Evolutionary conservation across 2,113 vertebrate genomes (phyloP).

Genomic region (Herpetotheres cachinnans): DNA sequence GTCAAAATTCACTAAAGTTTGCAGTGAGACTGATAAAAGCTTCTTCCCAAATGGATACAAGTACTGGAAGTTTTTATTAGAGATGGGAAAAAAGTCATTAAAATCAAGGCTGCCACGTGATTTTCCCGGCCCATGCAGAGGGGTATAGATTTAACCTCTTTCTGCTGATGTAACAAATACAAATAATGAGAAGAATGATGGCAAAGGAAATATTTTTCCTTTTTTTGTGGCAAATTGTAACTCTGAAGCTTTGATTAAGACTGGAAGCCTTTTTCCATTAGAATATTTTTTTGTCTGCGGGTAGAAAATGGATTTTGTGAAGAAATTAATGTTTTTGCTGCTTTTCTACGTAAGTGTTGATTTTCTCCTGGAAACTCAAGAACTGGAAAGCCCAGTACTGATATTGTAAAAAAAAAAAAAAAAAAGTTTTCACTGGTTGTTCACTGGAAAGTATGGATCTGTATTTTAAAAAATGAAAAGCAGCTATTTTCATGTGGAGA

Average conservation of each 20-base stretch:
- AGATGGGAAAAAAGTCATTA: not conserved
- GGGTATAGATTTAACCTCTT: not conserved
- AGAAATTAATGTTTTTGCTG: not conserved
- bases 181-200: not conserved
- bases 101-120: not conserved
- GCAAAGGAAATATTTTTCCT: fast-evolving
- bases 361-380: not conserved
- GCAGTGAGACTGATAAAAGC: not conserved
- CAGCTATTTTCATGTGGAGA: not conserved
- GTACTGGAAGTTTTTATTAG: not conserved
- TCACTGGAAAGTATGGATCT: not conserved
- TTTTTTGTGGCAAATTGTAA: not conserved
- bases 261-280: not conserved
- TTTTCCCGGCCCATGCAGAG: not conserved
- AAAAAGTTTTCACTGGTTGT: not conserved
- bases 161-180: not conserved
- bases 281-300: not conserved
- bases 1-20: not conserved
- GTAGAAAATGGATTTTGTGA: not conserved
- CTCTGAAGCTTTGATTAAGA: not conserved
- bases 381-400: not conserved
- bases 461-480: not conserved
- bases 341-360: not conserved
- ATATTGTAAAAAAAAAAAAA: not conserved
- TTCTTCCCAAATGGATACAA: not conserved